phyloP scores from a whole-genome alignment of 2,797 vertebrate species.

The Hyperoplus immaculatus region DNA sequence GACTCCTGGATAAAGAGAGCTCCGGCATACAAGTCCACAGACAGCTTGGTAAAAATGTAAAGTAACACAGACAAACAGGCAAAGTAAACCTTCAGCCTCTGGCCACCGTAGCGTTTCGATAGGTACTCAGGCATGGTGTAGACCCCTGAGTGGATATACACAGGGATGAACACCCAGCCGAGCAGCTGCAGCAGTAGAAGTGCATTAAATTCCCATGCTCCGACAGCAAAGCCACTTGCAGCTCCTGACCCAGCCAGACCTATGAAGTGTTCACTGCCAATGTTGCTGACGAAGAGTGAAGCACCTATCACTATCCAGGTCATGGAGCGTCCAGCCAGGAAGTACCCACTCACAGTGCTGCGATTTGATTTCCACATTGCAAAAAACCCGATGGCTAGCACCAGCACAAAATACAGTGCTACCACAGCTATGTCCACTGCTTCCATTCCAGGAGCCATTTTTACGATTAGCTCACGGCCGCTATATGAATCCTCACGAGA shows the following conservation, averaged over 20 bases:
- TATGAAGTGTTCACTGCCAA: conserved; percentile 99
- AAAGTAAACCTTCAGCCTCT: conserved; percentile 96
- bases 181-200: conserved; percentile 97
- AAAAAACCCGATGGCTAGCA: conserved; percentile 94
- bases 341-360: conserved; percentile 98
- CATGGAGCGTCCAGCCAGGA: conserved; percentile 98
- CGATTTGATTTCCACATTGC: conserved; percentile 98
- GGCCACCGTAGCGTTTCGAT: conserved; percentile 96
- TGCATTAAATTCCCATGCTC: conserved; percentile 99
- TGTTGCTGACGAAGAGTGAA: conserved; percentile 99
- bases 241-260: conserved; percentile 98
- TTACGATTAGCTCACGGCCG: conserved; percentile 48
- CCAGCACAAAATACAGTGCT: conserved; percentile 95
- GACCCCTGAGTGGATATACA: conserved; percentile 97
- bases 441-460: conserved; percentile 93
- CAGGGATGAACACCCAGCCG: conserved; percentile 98
- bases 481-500: conserved; percentile 26
- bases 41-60: conserved; percentile 99
- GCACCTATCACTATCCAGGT: conserved; percentile 95
- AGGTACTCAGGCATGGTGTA: conserved; percentile 99
- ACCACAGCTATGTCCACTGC: conserved; percentile 95
- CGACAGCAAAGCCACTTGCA: conserved; percentile 97
- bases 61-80: conserved; percentile 93
- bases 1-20: conserved; percentile 99
- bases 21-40: conserved; percentile 97